Conservation (phyloP, 2,888 invertebrate genomes). For the Pterostichus niger region DNA sequence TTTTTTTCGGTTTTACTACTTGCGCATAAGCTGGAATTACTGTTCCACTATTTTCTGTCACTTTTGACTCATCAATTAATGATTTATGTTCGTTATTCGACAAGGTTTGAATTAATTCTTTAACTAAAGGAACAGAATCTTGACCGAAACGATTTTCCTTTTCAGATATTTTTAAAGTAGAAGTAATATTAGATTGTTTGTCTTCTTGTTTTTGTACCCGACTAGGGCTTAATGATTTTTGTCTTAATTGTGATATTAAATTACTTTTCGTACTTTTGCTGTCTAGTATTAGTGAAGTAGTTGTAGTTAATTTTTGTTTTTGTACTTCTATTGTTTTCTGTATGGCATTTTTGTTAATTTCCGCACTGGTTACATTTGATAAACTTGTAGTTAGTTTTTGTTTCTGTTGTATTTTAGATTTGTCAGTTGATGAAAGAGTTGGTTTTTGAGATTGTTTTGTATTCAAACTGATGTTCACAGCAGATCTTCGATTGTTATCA, state of each 20-base stretch:
- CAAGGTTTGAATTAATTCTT: slow-evolving; percentile 55
- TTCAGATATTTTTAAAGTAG: slow-evolving; percentile 52
- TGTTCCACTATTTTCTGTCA: slow-evolving; percentile 9
- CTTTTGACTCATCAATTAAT: slow-evolving; percentile 42
- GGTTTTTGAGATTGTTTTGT: slow-evolving; percentile 24
- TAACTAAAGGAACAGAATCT: slow-evolving; percentile 15
- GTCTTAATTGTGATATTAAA: neutral
- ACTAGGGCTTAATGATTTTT: slow-evolving; percentile 32
- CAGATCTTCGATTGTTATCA: slow-evolving; percentile 9
- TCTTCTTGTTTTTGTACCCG: neutral
- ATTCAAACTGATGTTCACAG: slow-evolving; percentile 21
- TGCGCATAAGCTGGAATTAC: slow-evolving; percentile 52
- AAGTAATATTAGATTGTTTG: neutral
- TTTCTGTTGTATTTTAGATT: neutral
- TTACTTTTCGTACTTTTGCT: neutral
- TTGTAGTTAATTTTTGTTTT: slow-evolving; percentile 49
- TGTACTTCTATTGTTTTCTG: slow-evolving; percentile 6
- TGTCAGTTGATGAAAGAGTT: slow-evolving; percentile 10
- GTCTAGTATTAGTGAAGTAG: slow-evolving; percentile 28
- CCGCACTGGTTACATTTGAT: slow-evolving; percentile 5
- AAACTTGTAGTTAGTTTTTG: slow-evolving; percentile 19
- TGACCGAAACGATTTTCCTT: slow-evolving; percentile 1
- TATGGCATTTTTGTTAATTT: slow-evolving; percentile 11
- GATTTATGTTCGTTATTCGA: slow-evolving; percentile 55
- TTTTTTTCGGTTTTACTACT: slow-evolving; percentile 56